phyloP scores from a whole-genome alignment of 2,797 vertebrate genomes.

The Xerus rutilus region DNA sequence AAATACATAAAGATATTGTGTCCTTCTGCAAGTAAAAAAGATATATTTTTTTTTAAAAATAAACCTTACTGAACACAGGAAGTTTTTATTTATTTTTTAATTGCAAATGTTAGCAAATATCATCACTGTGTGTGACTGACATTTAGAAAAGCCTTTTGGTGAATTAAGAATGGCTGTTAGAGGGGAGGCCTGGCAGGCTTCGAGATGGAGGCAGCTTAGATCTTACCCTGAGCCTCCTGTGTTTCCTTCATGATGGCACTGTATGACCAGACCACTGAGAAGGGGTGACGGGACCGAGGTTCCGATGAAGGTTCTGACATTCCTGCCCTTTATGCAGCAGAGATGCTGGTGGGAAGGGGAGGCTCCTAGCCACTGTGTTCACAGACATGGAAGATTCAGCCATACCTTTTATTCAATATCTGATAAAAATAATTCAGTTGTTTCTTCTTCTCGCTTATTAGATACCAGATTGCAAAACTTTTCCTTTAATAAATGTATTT shows the following conservation, averaged over 20 bases:
- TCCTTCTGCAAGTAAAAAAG: too few relatives aligned
- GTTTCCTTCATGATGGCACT: rapidly evolving
- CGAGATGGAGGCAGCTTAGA: not conserved
- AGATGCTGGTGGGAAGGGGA: not conserved
- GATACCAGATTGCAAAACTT: not conserved
- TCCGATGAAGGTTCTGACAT: not conserved
- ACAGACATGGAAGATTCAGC: not conserved
- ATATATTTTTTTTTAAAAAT: slow-evolving; percentile 37
- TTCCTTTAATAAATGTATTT: not conserved
- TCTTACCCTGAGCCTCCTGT: not conserved
- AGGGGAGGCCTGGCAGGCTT: not conserved
- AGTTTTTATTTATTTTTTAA: not conserved
- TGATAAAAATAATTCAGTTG: not conserved
- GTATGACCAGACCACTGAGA: not conserved
- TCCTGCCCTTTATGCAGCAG: not conserved
- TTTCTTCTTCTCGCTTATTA: not conserved
- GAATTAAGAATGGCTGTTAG: not conserved
- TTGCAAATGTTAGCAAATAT: slow-evolving; percentile 38
- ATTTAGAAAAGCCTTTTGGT: slow-evolving; percentile 45
- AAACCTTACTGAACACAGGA: not conserved
- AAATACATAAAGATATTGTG: too few relatives aligned
- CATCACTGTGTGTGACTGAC: not conserved
- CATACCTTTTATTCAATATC: not conserved
- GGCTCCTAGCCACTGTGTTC: not conserved
- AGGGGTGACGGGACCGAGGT: not conserved